Evolutionary conservation across 2,113 vertebrate species (phyloP), one percentile per base, ranked within the genome.

Genomic region (Cranoglanis bouderius): DNA sequence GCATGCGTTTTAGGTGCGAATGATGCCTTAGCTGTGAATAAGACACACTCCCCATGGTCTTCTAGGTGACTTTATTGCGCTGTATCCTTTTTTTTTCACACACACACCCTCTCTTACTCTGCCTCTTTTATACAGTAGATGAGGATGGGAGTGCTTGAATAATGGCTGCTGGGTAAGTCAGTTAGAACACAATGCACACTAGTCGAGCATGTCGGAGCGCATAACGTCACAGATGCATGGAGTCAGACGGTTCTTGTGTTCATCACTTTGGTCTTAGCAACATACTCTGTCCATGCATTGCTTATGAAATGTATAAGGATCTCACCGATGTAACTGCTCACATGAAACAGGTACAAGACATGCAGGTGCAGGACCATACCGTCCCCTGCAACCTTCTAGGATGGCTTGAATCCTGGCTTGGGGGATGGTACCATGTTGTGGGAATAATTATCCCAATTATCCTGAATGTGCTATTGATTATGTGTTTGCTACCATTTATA

Each of bases 131-230:
- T 63, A 70, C 46, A 51, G 84, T 40, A 85, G 38, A 59, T 67
- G 61, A 81, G 35, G 32, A 72, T 85, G 61, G 70, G 49, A n/a
- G 55, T 61, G 61, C 74, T 65, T 26, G 84, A 32, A 88, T 90
- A 90, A 90, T 88, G 84, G 89, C 75, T 88, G 67, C 82, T 85
- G 75, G 86, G 32, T 63, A 75, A 87, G 86, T 85, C 61, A 85
- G 70, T 67, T 49, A 49, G 46, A 49, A 49, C 46, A 49, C 46
- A 49, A 9, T 46, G 55, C 43, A 57, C 67, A 49, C 38, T 63
- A 84, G 84, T 90, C 57, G 51, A 77, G 89, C 32, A 77, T 72
- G 84, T 88, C 63, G 59, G 70, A 26, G 55, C 40, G 61, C 32
- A 75, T 61, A 19, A 81, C 80, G 24, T 24, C 26, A 1, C 40